These are phyloP conservation scores for Ladona fulva DNA, from an alignment of 1,140 invertebrate species.

Conservation along the genomic window DNA sequence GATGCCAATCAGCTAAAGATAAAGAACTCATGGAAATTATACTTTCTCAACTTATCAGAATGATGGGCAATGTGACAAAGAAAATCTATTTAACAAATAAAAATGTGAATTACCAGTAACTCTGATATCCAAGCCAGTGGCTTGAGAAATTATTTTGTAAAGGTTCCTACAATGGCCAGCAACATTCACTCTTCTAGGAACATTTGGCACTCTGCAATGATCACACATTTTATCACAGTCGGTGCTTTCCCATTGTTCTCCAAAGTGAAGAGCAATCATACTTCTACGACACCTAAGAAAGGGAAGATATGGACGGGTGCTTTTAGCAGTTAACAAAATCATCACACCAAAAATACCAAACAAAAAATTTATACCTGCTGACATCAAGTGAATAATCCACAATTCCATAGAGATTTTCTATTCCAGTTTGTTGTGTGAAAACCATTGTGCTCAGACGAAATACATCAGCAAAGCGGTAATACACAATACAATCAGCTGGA, in stretches of 20 bases:
- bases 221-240: conserved; percentile 82
- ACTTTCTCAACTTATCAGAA: too few species aligned
- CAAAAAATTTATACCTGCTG: conserved; percentile 28
- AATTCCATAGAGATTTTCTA: conserved; percentile 74
- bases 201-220: conserved; percentile 49
- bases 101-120: conserved; percentile 27
- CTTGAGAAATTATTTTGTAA: conserved; percentile 34
- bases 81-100: too few species aligned
- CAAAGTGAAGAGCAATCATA: conserved; percentile 80
- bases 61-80: too few species aligned
- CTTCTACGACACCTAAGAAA: conserved; percentile 59
- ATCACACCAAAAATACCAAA: not conserved
- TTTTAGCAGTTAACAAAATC: conserved; percentile 28
- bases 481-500: conserved; percentile 65
- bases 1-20: too few species aligned
- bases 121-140: conserved; percentile 27
- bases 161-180: conserved; percentile 38
- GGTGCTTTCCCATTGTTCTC: conserved; percentile 63
- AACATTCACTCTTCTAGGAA: conserved; percentile 41
- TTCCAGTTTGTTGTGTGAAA: conserved; percentile 68
- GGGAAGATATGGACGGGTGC: conserved; percentile 16
- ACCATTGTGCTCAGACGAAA: conserved; percentile 77
- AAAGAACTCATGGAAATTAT: too few species aligned
- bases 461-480: conserved; percentile 67
- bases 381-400: conserved; percentile 61